phyloP scores from a whole-genome alignment of 2,113 vertebrate genomes.

The Ceyx cyanopectus region DNA sequence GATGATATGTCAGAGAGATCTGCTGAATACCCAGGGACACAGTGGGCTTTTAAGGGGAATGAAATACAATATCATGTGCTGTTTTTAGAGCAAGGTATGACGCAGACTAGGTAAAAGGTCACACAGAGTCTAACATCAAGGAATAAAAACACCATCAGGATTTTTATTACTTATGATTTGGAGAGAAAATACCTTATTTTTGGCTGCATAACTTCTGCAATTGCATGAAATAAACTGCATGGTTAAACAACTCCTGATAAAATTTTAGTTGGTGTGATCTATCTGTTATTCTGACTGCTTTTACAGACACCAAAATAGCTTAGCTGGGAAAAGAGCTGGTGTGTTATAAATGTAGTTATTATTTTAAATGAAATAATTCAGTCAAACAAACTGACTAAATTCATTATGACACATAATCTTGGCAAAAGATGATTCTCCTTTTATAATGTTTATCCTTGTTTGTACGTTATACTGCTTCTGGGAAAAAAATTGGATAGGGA shows the following conservation, averaged over 20 bases:
- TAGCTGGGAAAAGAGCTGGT: neutral
- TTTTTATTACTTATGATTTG: neutral
- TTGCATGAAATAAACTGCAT: neutral
- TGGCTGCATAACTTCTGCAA: neutral
- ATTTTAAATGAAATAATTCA: neutral
- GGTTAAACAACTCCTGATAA: neutral
- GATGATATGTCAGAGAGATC: neutral
- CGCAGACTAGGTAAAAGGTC: constrained; percentile 22
- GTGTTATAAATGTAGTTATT: neutral
- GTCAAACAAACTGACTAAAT: neutral
- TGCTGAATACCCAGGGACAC: neutral
- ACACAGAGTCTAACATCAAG: neutral
- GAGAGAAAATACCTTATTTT: neutral
- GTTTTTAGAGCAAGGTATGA: constrained; percentile 20
- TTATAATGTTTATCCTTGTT: neutral
- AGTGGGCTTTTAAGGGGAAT: neutral
- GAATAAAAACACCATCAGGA: neutral
- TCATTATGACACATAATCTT: neutral
- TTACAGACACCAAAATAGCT: neutral
- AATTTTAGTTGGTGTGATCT: neutral
- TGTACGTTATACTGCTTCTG: neutral
- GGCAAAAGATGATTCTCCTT: neutral
- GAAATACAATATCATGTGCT: neutral
- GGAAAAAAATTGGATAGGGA: neutral
- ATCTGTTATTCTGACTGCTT: neutral